Evolutionary conservation across 1,140 invertebrate genomes (phyloP), one percentile per base, ranked within the genome.

Genomic region (Ceratitis capitata): DNA sequence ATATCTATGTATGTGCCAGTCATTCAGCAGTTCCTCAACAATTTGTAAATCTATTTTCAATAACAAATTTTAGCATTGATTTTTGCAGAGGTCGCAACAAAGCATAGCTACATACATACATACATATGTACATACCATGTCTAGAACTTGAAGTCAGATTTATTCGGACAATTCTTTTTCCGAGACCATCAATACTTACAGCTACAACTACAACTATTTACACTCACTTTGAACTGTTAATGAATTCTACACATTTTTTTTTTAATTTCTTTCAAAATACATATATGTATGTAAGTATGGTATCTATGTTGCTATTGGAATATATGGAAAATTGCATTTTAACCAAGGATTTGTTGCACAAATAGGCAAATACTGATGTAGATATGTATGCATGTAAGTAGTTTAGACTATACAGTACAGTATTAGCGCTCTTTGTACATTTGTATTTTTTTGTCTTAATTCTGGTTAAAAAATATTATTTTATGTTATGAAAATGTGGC

Each of bases 91-190:
- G 51, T 56, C 23, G 23, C 51, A 56, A 56, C 51, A 23, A 56
- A 56, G 14, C 51, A 56, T 6, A n/a, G n/a, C n/a, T n/a, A n/a
- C n/a, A n/a, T n/a, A n/a, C n/a, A n/a, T n/a, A n/a, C n/a, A n/a
- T n/a, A n/a, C n/a, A 56, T 56, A 9, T 56, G 51, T 56, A n/a
- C n/a, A n/a, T n/a, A n/a, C n/a, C n/a, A n/a, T n/a, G n/a, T n/a
- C n/a, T n/a, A 23, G 32, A 7, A 23, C 69, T 78, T 19, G 69
- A 78, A 78, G n/a, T 45, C 39, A 78, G 69, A 78, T 78, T 78
- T 78, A 45, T 45, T 78, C 45, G 69, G 45, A 78, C 39, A 78
- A 78, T 78, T 42, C 35, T 78, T 45, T 42, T 78, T 78, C 12
- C 39, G 69, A 78, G 69, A n/a, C n/a, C n/a, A n/a, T n/a, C n/a